These are phyloP conservation scores for Lamellibrachia luymesi DNA, from an alignment of 1,140 invertebrate genomes.

Conservation along the genomic window DNA sequence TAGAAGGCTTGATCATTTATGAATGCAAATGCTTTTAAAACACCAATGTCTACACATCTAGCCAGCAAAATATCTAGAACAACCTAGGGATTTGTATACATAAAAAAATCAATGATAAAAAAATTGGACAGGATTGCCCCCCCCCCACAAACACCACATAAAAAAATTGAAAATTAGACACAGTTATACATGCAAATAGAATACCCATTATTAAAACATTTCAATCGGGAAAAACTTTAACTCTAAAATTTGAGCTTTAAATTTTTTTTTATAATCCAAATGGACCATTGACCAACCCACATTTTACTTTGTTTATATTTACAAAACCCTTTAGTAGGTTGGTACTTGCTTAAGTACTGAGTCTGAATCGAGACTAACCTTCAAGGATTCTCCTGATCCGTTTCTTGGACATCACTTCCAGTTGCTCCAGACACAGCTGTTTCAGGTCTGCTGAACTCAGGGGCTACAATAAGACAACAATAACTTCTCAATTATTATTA, in stretches of 20 bases:
- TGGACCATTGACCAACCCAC: too few relatives aligned
- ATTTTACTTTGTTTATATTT: too few relatives aligned
- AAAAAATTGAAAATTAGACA: too few relatives aligned
- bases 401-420: slow-evolving; percentile 57
- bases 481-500: not conserved
- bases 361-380: slow-evolving; percentile 35
- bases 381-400: slow-evolving; percentile 49
- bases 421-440: slow-evolving; percentile 49
- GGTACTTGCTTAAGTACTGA: not conserved
- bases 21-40: not conserved
- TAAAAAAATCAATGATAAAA: not conserved
- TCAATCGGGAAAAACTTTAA: too few relatives aligned
- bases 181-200: too few relatives aligned
- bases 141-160: too few relatives aligned
- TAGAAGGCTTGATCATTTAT: not conserved
- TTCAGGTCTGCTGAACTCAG: slow-evolving; percentile 47
- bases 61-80: not conserved
- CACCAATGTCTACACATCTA: not conserved
- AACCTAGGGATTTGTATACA: not conserved
- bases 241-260: too few relatives aligned
- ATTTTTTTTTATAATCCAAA: too few relatives aligned
- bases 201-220: too few relatives aligned
- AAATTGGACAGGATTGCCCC: too few relatives aligned
- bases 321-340: too few relatives aligned
- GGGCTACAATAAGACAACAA: slow-evolving; percentile 34